These are phyloP conservation scores for Abscondita cerata DNA, from an alignment of 2,888 invertebrate genomes.

Conservation along the genomic window DNA sequence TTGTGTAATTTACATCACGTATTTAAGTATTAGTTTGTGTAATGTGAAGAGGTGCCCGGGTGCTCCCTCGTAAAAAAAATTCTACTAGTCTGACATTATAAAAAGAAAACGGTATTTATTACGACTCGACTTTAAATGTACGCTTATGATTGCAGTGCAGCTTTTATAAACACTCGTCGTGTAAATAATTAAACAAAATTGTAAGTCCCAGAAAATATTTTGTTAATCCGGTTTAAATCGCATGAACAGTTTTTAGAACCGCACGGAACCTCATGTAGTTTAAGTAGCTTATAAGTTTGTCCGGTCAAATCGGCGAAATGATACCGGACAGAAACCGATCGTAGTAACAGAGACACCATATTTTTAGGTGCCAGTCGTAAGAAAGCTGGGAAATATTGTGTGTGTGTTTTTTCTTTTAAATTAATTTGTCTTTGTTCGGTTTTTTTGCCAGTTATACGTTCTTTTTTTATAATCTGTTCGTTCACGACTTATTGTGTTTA, in stretches of 20 bases:
- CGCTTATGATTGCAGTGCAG: slow-evolving; percentile 9
- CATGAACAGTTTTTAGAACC: slow-evolving; percentile 28
- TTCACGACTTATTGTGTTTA: slow-evolving; percentile 12
- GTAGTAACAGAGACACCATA: slow-evolving; percentile 40
- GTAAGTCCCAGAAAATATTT: not conserved
- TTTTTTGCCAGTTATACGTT: no score
- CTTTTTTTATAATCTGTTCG: no score
- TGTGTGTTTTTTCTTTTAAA: slow-evolving; percentile 17
- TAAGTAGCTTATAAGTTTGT: slow-evolving; percentile 28
- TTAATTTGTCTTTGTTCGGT: slow-evolving; percentile 10
- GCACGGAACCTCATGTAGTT: slow-evolving; percentile 41
- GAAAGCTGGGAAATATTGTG: slow-evolving; percentile 24
- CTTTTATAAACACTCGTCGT: not conserved
- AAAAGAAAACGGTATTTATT: not conserved
- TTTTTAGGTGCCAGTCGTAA: slow-evolving; percentile 37
- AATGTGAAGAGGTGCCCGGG: no score
- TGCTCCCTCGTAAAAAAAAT: not conserved
- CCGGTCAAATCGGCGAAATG: not conserved
- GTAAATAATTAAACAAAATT: not conserved
- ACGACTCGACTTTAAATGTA: not conserved
- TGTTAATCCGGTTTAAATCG: not conserved
- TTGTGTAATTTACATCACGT: not conserved
- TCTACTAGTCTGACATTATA: slow-evolving; percentile 5
- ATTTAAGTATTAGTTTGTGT: no score
- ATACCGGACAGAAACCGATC: slow-evolving; percentile 18